Evolutionary conservation across 2,797 vertebrate species (phyloP).

Genomic region (Etheostoma nigrum): DNA sequence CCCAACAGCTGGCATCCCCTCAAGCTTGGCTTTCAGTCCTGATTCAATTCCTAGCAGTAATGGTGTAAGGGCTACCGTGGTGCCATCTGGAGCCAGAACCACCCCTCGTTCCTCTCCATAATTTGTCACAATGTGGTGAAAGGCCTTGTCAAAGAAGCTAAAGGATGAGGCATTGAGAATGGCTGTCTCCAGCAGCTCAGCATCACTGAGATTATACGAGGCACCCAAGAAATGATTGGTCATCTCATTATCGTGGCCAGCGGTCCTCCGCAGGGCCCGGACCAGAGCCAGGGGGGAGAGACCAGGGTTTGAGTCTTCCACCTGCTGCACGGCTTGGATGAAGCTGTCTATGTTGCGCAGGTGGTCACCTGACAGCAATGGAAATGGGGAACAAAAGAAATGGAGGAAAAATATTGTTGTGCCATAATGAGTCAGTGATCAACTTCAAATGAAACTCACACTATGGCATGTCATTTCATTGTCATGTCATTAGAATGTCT

Average conservation of each 20-base stretch:
- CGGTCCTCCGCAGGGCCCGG: slow-evolving; percentile 65
- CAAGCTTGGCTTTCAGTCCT: slow-evolving; percentile 74
- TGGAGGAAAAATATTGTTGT: background rate
- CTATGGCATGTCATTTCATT: too few relatives aligned
- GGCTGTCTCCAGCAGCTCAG: slow-evolving; percentile 50
- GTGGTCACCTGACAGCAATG: slow-evolving; percentile 65
- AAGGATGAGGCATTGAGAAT: slow-evolving; percentile 73
- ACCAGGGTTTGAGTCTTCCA: slow-evolving; percentile 72
- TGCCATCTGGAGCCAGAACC: slow-evolving; percentile 88
- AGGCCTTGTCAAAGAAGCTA: slow-evolving; percentile 75
- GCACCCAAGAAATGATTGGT: slow-evolving; percentile 75
- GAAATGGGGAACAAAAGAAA: background rate
- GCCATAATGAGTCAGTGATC: background rate
- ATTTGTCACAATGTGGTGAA: slow-evolving; percentile 68
- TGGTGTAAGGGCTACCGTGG: slow-evolving; percentile 86
- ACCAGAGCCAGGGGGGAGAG: slow-evolving; percentile 52
- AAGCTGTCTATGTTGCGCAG: slow-evolving; percentile 83
- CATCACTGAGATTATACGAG: slow-evolving; percentile 30
- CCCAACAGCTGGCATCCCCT: slow-evolving; percentile 42
- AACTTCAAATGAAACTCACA: background rate
- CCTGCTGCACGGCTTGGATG: slow-evolving; percentile 73
- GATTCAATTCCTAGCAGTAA: slow-evolving; percentile 86
- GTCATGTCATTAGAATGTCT: too few relatives aligned
- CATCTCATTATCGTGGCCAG: slow-evolving; percentile 64
- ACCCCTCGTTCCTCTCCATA: slow-evolving; percentile 84